Base-by-base conservation (phyloP, 2,888 invertebrate genomes). In the Lasius platythorax region DNA sequence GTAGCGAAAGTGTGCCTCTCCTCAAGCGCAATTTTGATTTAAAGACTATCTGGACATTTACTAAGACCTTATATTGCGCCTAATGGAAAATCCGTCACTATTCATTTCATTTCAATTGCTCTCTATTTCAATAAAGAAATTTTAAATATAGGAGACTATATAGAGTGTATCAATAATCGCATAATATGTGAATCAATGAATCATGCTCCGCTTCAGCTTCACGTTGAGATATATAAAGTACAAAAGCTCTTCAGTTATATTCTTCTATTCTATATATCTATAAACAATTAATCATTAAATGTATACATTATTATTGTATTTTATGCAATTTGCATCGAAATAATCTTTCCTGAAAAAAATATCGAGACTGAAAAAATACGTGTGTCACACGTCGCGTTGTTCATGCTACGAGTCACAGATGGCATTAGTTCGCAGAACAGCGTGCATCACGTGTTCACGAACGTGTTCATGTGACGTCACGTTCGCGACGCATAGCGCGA, bases 341-440 rank as follows among this genome's bases (percentile, higher is more conserved):
- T 56, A 58, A 58, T 58, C 15, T 43, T 64, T 64, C 9, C 8
- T n/a, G 46, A 33, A 5, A 75, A 46, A n/a, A 30, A 63, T 61
- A 40, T 40, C 40, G 2, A 12, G 15, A 9, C 6, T 43, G 33
- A 53, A 67, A 76, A 76, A 76, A 1, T 67, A n/a, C 33, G 40
- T 5, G 0, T 64, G 18, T 78, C 40, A 79, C 40, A 61, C 46
- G 37, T 81, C 33, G 73, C 61, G 67, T 88, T 91, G 92, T 93
- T 93, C 93, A 75, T 70, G 53, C 43, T 18, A 37, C 68, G 43
- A 83, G 85, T 68, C 87, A 93, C 90, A 94, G 93, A 94, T 94
- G 94, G 93, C 93, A 93, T 91, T 87, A 93, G 93, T 88, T 93
- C 91, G 90, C 90, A 82, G 92, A 87, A 87, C 74, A 18, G 73